Base-by-base conservation (phyloP, 2,888 invertebrate species). In the Aphrophora alni region DNA sequence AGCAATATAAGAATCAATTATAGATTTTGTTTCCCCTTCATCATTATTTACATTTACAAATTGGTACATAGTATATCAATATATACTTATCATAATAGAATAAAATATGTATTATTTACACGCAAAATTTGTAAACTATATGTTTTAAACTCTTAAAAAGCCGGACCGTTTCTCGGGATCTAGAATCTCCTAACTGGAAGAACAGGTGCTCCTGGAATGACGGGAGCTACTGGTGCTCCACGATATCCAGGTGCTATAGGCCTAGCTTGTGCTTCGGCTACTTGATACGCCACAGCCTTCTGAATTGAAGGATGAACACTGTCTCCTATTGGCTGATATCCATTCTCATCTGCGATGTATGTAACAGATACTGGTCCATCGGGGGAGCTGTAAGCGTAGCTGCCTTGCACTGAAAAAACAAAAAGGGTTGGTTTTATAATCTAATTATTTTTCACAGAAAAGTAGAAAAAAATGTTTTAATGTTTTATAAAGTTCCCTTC, bases 321-420 rank as follows among this genome's bases (percentile, higher is more conserved):
- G 69, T 84, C 83, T 70, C 86, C 86, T n/a, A 84, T 78, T 33
- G 86, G 86, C 78, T 86, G 86, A 83, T 85, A 86, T 68, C 86
- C 86, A 76, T 85, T 84, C 82, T 86, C 86, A 79, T 86, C 86
- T 27, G 86, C 86, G 38, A 85, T 78, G 80, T 86, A 86, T 69
- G 80, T 80, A 28, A 86, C 86, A 76, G 86, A 83, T 44, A 85
- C 83, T n/a, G 84, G 84, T 12, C 87, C 92, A 83, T 92, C 92
- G 1, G 91, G 91, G 0, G 91, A 90, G 0, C 89, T 90, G 87
- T 92, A 92, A 0, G 91, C 90, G 87, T 89, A 92, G 0, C 88
- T 89, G 0, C 92, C 92, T 75, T 90, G 89, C 0, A 90, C 90
- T 68, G 86, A 2, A n/a, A n/a, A n/a, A n/a, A n/a, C n/a, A n/a